Conservation (phyloP, 2,113 vertebrate species). For the Boulengeromyrus knoepffleri region DNA sequence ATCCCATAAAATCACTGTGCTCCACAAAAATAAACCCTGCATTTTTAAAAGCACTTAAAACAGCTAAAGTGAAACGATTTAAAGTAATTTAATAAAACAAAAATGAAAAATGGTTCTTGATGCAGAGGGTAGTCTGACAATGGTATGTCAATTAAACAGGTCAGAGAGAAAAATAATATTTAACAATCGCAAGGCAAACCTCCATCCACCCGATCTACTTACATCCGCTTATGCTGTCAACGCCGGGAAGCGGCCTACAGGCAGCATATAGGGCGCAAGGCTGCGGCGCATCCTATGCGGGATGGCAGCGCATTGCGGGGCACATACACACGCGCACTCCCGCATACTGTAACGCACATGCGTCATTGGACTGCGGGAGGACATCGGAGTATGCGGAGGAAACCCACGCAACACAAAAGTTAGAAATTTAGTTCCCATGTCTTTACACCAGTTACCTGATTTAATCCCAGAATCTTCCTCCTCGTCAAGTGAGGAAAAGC, state of each 20-base stretch:
- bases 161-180: not conserved
- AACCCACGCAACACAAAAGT: not conserved
- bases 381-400: not conserved
- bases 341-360: not conserved
- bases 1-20: not conserved
- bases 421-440: not conserved
- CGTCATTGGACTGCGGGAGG: not conserved
- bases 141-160: not conserved
- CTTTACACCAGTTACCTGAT: conserved; percentile 53
- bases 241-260: not conserved
- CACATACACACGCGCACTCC: not conserved
- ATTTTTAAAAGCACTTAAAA: not conserved
- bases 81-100: not conserved
- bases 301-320: not conserved
- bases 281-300: not conserved
- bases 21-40: not conserved
- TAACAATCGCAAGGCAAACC: not conserved
- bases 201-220: not conserved
- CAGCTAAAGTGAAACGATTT: not conserved
- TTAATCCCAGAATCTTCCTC: conserved; percentile 66
- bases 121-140: not conserved
- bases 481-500: conserved; percentile 43
- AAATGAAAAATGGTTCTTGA: not conserved
- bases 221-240: not conserved
- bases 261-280: not conserved